Conservation (phyloP, 2,113 vertebrate genomes). For the Scortum barcoo region DNA sequence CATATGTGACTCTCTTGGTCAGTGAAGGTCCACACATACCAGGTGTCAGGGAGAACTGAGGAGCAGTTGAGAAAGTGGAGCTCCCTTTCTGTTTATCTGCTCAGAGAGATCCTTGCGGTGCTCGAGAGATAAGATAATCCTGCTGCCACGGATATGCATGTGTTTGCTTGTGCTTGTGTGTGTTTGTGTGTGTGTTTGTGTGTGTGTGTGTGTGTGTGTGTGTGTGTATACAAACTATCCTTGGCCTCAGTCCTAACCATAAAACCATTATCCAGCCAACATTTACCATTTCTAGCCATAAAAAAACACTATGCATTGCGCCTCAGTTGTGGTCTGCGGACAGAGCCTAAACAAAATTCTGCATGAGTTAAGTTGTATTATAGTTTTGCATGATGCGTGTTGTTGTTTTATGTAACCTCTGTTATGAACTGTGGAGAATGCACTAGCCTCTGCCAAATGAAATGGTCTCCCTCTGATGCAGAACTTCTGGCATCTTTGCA, state of each 20-base stretch:
- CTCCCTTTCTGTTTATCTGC: conserved; percentile 68
- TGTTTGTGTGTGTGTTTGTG: conserved; percentile 19
- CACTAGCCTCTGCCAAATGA: conserved; percentile 28
- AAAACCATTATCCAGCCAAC: conserved; percentile 16
- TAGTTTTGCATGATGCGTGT: background rate
- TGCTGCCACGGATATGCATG: conserved; percentile 8
- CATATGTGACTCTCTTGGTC: background rate
- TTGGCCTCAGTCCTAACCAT: conserved; percentile 26
- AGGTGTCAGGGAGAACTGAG: conserved; percentile 7
- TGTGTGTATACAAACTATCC: conserved; percentile 20
- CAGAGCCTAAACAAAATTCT: conserved; percentile 20
- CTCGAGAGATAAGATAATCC: conserved; percentile 60
- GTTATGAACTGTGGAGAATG: conserved; percentile 16
- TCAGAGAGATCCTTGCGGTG: conserved; percentile 40
- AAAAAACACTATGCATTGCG: background rate
- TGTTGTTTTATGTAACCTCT: conserved; percentile 23
- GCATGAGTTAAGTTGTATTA: background rate
- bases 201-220: conserved; percentile 1
- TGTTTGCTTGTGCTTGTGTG: conserved; percentile 9
- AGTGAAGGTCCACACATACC: background rate
- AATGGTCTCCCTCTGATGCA: background rate
- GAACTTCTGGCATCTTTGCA: background rate
- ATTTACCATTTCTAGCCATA: conserved; percentile 25
- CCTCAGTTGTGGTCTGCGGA: conserved; percentile 2
- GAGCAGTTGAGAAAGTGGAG: conserved; percentile 48